phyloP scores from a whole-genome alignment of 53 echinoderm and acorn worm species.

The Pentamera pediparva region DNA sequence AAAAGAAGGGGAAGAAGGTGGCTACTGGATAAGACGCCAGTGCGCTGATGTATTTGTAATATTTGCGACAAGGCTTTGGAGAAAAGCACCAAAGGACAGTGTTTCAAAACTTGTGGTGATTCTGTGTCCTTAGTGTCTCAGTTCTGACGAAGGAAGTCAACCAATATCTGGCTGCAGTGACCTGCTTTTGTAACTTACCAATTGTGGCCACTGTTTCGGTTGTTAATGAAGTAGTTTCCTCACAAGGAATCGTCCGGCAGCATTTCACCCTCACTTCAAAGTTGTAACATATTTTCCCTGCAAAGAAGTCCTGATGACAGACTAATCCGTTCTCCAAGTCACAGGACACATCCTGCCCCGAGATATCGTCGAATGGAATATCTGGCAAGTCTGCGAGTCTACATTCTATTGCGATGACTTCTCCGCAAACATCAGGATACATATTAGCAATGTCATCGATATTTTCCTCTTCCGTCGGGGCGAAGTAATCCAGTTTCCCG shows the following conservation, averaged over 20 bases:
- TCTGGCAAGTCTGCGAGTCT: background rate
- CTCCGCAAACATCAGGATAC: background rate
- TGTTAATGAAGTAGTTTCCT: too few species aligned
- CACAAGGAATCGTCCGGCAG: slow-evolving; percentile 1
- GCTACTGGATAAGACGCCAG: too few species aligned
- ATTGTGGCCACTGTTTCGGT: too few species aligned
- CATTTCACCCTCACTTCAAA: slow-evolving; percentile 1
- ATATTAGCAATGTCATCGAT: background rate
- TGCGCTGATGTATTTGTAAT: too few species aligned
- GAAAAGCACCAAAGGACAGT: too few species aligned
- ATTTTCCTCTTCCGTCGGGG: slow-evolving; percentile 11
- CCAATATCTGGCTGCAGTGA: too few species aligned
- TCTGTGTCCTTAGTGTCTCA: too few species aligned
- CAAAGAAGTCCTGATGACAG: background rate
- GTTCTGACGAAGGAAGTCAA: too few species aligned
- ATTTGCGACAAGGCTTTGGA: too few species aligned
- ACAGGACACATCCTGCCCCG: slow-evolving; percentile 8
- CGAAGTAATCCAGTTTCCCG: background rate
- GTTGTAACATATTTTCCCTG: background rate
- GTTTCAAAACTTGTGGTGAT: too few species aligned
- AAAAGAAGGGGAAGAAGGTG: too few species aligned
- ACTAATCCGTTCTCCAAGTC: background rate
- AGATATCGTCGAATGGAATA: slow-evolving; percentile 6
- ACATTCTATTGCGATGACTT: slow-evolving; percentile 2
- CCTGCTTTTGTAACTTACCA: too few species aligned